Conservation (phyloP, 2,113 vertebrate species). For the Lagopus muta region DNA sequence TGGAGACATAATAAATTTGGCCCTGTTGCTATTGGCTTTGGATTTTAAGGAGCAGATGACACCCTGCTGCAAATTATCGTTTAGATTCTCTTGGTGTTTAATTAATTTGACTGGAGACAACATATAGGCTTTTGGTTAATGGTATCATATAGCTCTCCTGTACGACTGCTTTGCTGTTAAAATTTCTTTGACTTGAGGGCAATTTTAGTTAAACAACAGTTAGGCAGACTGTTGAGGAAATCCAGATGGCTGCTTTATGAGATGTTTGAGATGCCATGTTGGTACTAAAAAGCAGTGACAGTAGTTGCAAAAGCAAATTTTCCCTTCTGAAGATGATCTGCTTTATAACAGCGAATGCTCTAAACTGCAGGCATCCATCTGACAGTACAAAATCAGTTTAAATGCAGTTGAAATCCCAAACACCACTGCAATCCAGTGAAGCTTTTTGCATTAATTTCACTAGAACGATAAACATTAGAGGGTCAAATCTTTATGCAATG, state of each 20-base stretch:
- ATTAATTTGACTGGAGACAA: background rate
- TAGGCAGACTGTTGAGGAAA: background rate
- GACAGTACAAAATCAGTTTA: background rate
- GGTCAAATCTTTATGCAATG: background rate
- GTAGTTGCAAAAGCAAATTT: background rate
- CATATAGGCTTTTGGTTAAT: background rate
- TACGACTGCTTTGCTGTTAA: background rate
- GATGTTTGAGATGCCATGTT: background rate
- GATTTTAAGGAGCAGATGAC: background rate
- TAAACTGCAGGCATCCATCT: background rate
- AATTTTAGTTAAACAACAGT: background rate
- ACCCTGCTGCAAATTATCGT: background rate
- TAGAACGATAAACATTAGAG: background rate
- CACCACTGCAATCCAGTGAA: background rate
- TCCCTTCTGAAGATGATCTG: background rate
- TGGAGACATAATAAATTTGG: background rate
- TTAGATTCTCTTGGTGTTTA: background rate
- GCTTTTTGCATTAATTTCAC: background rate
- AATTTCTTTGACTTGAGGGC: background rate
- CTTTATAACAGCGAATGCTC: background rate
- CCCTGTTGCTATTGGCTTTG: background rate
- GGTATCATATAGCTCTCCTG: background rate
- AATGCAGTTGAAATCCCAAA: background rate
- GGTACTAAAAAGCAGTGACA: background rate
- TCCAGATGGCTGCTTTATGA: background rate